A percentile compares a stretch with the other conserved stretches of the same genome.
phyloP scores from a whole-genome alignment of 1,140 invertebrate genomes.

The Holcopasites calliopsidis region DNA sequence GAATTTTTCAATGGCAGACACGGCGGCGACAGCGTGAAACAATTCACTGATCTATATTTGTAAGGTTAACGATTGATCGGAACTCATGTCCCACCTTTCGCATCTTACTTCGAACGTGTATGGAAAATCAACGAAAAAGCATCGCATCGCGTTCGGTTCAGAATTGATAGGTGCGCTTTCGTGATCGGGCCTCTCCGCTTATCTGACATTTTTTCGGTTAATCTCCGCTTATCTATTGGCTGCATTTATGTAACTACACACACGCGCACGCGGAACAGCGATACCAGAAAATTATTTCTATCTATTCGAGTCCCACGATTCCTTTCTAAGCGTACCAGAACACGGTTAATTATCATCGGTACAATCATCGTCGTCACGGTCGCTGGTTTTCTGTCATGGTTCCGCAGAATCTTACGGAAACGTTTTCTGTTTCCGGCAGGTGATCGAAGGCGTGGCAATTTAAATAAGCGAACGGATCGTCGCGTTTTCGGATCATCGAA shows the following conservation, averaged over 20 bases:
- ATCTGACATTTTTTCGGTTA: not conserved
- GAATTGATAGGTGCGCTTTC: too few relatives aligned
- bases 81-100: not conserved
- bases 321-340: slow-evolving; percentile 33
- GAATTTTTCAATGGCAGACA: not conserved
- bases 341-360: slow-evolving; percentile 26
- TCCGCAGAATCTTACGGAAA: slow-evolving; percentile 57
- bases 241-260: slow-evolving; percentile 1
- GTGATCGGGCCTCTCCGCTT: too few relatives aligned
- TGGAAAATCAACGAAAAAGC: not conserved
- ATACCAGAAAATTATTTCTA: not conserved
- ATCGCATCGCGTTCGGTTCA: too few relatives aligned
- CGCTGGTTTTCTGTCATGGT: slow-evolving; percentile 67
- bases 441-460: slow-evolving; percentile 29
- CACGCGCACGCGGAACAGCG: not conserved
- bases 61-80: slow-evolving; percentile 19
- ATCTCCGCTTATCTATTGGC: not conserved
- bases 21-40: not conserved
- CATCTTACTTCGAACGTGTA: not conserved
- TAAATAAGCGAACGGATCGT: not conserved
- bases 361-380: slow-evolving; percentile 65
- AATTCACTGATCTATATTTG: slow-evolving; percentile 33
- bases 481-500: not conserved
- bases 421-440: slow-evolving; percentile 59
- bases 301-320: not conserved